Evolutionary conservation across 2,888 invertebrate genomes (phyloP), one percentile per base, ranked within the genome.

Genomic region (Melanargia galathea): DNA sequence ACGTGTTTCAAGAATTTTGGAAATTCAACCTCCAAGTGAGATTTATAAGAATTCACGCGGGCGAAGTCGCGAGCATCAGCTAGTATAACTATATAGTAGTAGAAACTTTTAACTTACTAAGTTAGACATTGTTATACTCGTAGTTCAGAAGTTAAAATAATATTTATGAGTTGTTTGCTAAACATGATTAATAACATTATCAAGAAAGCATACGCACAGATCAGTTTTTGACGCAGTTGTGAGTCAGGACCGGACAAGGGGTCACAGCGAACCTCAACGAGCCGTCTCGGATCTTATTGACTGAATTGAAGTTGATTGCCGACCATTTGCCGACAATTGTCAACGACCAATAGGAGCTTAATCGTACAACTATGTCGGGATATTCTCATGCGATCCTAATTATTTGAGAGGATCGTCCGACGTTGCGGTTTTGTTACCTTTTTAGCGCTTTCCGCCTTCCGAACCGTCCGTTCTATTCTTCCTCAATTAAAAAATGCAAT

Each of bases 241-340:
- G 62, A 67, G 55, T 64, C 64, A 63, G 58, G 56, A 73, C 75
- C 72, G 75, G 74, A 73, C 74, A 71, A 64, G 67, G 57, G 65
- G 64, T 64, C 66, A 61, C 52, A 61, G 60, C 62, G 67, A 63
- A 65, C 64, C 71, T 70, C 70, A 70, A 71, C 75, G 73, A 75
- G 78, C 75, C 76, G 81, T 81, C 81, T 82, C 76, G 77, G 62
- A 73, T 79, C 75, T 85, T 86, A 90, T 90, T 89, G 90, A 82
- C 78, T 79, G 73, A 90, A 90, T 90, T 90, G 90, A 71, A 73
- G 79, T 75, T 88, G 89, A 90, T 90, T 90, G 90, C 80, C 73
- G 81, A 67, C 83, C 81, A 89, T 87, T 90, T 88, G 81, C 80
- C 79, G 77, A 75, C 90, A 90, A 90, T 90, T 90, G 90, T 67